Percentiles rank a stretch among this genome's conserved stretches.
Conservation (phyloP, 2,888 invertebrate genomes). For the Caradrina kadenii region DNA sequence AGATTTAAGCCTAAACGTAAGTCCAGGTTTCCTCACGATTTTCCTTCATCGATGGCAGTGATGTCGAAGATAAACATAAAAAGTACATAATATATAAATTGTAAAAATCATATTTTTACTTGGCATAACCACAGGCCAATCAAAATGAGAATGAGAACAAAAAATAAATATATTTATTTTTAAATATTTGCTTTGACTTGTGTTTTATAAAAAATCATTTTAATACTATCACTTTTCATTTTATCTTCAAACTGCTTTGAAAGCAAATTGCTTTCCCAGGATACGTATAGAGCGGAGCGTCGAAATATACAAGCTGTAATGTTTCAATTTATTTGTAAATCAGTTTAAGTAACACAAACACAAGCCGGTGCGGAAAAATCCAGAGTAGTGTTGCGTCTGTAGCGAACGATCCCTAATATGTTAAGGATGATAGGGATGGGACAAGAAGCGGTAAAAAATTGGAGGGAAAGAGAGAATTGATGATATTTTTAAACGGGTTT, state of each 20-base stretch:
- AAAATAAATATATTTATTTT: too few relatives aligned
- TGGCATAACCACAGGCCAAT: too few relatives aligned
- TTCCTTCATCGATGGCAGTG: too few relatives aligned
- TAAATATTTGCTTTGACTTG: too few relatives aligned
- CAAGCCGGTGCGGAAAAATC: slow-evolving; percentile 71
- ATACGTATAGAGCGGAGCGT: slow-evolving; percentile 43
- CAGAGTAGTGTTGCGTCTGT: slow-evolving; percentile 73
- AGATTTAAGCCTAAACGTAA: too few relatives aligned
- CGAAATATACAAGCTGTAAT: slow-evolving; percentile 60
- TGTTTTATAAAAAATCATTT: too few relatives aligned
- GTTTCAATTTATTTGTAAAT: slow-evolving; percentile 74
- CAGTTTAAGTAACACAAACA: slow-evolving; percentile 66
- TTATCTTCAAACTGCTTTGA: slow-evolving; percentile 22
- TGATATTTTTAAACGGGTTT: not conserved
- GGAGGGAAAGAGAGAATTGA: not conserved
- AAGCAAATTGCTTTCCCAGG: slow-evolving; percentile 41
- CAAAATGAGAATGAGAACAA: too few relatives aligned
- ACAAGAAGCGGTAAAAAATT: not conserved
- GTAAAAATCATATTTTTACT: too few relatives aligned
- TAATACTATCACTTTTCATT: slow-evolving; percentile 12
- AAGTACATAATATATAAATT: too few relatives aligned
- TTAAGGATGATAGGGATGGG: slow-evolving; percentile 67
- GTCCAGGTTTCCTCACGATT: too few relatives aligned
- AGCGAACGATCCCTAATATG: slow-evolving; percentile 77
- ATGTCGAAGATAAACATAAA: too few relatives aligned